Conservation (phyloP, 2,113 vertebrate genomes). For the Saguinus imperator region DNA sequence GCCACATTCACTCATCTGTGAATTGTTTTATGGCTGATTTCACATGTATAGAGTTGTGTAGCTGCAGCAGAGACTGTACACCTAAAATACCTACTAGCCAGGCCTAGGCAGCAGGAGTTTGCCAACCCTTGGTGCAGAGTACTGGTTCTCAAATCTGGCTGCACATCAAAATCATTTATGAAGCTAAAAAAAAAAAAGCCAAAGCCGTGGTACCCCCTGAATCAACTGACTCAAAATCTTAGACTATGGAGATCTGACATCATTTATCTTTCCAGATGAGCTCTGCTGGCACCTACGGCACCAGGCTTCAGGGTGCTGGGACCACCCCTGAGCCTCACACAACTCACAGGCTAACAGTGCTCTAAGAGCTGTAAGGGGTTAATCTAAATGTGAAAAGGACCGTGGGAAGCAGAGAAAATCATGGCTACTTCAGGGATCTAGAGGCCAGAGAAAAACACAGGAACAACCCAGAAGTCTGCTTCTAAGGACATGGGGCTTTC, state of each 20-base stretch:
- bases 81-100: neutral
- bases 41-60: neutral
- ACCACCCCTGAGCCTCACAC: fast-evolving
- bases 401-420: neutral
- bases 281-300: too few relatives aligned
- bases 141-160: neutral
- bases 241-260: neutral
- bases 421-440: neutral
- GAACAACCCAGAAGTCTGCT: neutral
- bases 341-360: neutral
- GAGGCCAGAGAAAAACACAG: neutral
- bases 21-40: neutral
- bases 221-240: neutral
- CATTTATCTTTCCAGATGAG: neutral
- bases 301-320: too few relatives aligned
- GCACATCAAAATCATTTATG: neutral
- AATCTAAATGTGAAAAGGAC: neutral
- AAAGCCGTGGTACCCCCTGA: neutral
- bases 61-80: neutral
- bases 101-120: neutral
- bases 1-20: neutral
- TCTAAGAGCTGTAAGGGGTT: neutral
- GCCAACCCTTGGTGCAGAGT: neutral
- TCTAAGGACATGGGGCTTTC: neutral
- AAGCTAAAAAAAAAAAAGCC: neutral